These are phyloP conservation scores for Onychomys arenicola DNA, from an alignment of 2,797 vertebrate species.

Conservation along the genomic window DNA sequence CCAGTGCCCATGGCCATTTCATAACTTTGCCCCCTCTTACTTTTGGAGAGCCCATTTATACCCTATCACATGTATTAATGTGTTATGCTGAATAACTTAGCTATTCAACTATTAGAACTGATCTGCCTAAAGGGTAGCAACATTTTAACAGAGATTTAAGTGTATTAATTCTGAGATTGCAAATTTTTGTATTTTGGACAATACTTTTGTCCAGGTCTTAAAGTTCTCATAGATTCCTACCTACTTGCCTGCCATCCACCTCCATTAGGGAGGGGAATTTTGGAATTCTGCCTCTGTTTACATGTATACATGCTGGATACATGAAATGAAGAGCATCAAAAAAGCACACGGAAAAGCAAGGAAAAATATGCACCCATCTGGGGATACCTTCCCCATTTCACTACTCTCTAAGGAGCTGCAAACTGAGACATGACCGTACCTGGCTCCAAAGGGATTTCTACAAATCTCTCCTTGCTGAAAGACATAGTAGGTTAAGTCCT, in stretches of 20 bases:
- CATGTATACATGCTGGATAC: neutral
- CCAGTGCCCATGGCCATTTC: neutral
- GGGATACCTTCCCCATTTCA: neutral
- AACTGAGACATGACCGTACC: neutral
- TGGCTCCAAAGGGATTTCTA: neutral
- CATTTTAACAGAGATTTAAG: neutral
- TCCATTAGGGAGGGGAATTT: neutral
- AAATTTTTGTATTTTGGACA: neutral
- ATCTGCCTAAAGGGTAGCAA: neutral
- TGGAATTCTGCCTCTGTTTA: neutral
- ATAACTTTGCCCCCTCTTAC: neutral
- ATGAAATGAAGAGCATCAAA: neutral
- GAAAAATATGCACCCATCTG: neutral
- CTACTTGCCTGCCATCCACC: neutral
- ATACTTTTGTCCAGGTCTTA: neutral
- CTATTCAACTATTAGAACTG: neutral
- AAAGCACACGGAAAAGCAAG: neutral
- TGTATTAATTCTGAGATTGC: neutral
- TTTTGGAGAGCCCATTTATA: neutral
- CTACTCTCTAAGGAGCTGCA: neutral
- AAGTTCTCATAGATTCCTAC: neutral
- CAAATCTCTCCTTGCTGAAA: neutral
- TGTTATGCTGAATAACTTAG: neutral
- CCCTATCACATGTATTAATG: neutral
- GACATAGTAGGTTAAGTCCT: neutral